Evolutionary conservation across 1,140 invertebrate species (phyloP).

Genomic region (Halictus rubicundus): DNA sequence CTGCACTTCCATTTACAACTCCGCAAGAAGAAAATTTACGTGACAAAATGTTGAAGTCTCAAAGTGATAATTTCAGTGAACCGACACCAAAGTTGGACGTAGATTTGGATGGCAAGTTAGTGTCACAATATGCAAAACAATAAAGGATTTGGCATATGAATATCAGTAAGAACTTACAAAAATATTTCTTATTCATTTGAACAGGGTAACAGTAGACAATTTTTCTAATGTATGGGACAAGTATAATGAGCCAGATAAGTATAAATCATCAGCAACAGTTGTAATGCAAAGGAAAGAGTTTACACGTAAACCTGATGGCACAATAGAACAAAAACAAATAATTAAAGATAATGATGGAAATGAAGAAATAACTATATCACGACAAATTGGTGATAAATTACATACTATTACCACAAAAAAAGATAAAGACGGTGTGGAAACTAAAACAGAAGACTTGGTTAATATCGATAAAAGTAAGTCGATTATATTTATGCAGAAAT

Average conservation of each 20-base stretch:
- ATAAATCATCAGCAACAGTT: constrained; percentile 51
- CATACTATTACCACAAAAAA: constrained; percentile 75
- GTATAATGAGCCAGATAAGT: background rate
- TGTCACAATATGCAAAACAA: constrained; percentile 32
- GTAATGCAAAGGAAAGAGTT: constrained; percentile 72
- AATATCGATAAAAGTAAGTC: constrained; percentile 78
- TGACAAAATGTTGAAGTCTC: constrained; percentile 78
- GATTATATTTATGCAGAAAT: constrained; percentile 21
- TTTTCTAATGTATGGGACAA: constrained; percentile 73
- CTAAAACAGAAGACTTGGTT: constrained; percentile 76
- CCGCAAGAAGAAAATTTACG: constrained; percentile 65
- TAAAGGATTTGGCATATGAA: constrained; percentile 26
- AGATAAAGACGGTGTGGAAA: constrained; percentile 78
- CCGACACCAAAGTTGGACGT: constrained; percentile 72
- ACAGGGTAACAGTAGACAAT: constrained; percentile 74
- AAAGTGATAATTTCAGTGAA: constrained; percentile 49
- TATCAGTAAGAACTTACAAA: background rate
- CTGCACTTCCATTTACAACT: constrained; percentile 29
- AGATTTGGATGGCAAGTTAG: constrained; percentile 82
- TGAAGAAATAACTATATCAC: constrained; percentile 78
- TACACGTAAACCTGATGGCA: constrained; percentile 76
- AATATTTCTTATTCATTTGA: background rate
- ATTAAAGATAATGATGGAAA: constrained; percentile 80
- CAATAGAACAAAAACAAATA: constrained; percentile 76
- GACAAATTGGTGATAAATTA: constrained; percentile 77